Conservation (phyloP, 2,113 vertebrate genomes). For the Manacus vitellinus region DNA sequence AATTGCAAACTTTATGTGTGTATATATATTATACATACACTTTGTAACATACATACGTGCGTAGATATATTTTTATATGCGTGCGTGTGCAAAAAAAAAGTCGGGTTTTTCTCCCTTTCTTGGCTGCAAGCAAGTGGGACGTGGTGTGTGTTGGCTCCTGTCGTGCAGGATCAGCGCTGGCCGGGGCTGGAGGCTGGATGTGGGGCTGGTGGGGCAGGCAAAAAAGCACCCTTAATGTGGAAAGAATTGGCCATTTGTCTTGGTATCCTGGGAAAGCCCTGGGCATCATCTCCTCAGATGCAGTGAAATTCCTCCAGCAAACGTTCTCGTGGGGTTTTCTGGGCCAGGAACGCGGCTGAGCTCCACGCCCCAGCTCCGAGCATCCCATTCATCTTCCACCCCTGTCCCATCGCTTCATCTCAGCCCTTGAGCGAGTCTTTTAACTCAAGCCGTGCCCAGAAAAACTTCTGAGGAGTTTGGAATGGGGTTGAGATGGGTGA, state of each 20-base stretch:
- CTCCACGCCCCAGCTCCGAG: background rate
- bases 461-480: background rate
- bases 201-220: background rate
- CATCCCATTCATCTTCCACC: background rate
- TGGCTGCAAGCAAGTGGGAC: background rate
- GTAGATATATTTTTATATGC: fast-evolving
- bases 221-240: background rate
- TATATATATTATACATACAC: fast-evolving
- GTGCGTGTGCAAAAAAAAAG: background rate
- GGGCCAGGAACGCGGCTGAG: background rate
- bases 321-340: background rate
- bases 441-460: background rate
- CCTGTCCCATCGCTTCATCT: background rate
- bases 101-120: fast-evolving
- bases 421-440: constrained; percentile 2
- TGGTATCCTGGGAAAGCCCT: constrained; percentile 40
- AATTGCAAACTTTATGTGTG: background rate
- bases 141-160: fast-evolving
- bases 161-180: background rate
- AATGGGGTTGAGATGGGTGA: background rate
- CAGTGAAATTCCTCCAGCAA: background rate
- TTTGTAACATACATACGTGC: fast-evolving
- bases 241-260: constrained; percentile 52
- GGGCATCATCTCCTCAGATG: constrained; percentile 8
- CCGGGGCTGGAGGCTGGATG: background rate